Evolutionary conservation across 92 coral and sea anemone species (phyloP), one percentile per base, ranked within the genome.

Genomic region (Heliopora coerulea): DNA sequence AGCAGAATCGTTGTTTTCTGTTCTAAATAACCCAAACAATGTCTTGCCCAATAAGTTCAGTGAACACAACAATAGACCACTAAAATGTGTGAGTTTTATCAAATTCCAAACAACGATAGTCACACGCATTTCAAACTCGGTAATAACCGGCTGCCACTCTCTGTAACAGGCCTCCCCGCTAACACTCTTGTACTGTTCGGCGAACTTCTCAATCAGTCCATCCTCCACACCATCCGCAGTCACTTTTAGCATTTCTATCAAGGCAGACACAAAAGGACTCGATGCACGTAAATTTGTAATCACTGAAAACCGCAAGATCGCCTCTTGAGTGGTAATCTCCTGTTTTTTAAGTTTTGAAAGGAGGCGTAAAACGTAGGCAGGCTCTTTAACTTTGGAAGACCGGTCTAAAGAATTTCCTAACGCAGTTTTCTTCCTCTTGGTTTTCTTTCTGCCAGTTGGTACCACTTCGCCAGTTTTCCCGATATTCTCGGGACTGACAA

Each of bases 51-150:
- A 72, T 52, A 49, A 62, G 3, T 48, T 54, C 13, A 79, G 57
- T 41, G 89, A 37, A 37, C 74, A 74, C 29, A 56, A 31, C 19
- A 88, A 56, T 65, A 89, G 33, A 24, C 68, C 79, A 17, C 58
- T 73, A 67, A 81, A 78, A 18, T 54, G 67, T 6, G 77, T 75
- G 17, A 59, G 73, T 27, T 49, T 21, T 37, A 74, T 32, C 20
- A 84, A 65, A 4, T 50, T 23, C 27, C 62, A 57, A 0, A 91
- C 50, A 73, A 86, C 79, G 17, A 79, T 81, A 30, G 81, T 9
- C 31, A 89, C 78, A 32, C 86, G 82, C 24, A 54, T 41, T 74
- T 91, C 97, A 68, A 91, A 91, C 26, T 40, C 69, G 21, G 96
- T 72, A 49, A 68, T 49, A 59, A 86, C 75, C 48, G 91, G 82